Evolutionary conservation across 1,140 invertebrate species (phyloP), one percentile per base, ranked within the genome.

Genomic region (Littorina saxatilis): DNA sequence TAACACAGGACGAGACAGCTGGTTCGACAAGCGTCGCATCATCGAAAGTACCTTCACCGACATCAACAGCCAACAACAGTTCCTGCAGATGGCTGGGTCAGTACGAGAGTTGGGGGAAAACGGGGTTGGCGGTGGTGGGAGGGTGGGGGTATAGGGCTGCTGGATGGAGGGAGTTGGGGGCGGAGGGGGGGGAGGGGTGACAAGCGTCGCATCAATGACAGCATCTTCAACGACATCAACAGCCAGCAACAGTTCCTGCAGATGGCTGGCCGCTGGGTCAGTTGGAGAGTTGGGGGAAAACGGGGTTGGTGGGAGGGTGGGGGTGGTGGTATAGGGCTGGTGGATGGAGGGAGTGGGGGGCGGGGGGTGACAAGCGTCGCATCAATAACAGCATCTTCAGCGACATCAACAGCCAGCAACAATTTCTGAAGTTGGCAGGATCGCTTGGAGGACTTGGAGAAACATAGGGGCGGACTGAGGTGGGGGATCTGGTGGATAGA

Each of bases 11-110:
- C 87, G 87, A 52, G 83, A 83, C 55, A 83, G 63, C 76, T 89
- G 88, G 88, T 89, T 89, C 78, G 39, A 80, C 17, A 74, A 76
- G 7, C 75, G 72, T 52, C 85, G 85, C 79, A 84, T 89, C 43
- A 87, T 89, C 61, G 83, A 83, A n/a, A 86, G 85, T 23, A 85
- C 87, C 15, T 89, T 85, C 76, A 82, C 84, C 2, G 88, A 89
- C 63, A 86, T 89, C 61, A 50, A 32, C 17, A 13, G 20, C 15
- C 50, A 40, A 27, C 20, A 32, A 35, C 32, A 37, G 32, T 66
- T 27, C 40, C 23, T 79, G 1, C 32, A 37, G 5, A 29, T 27
- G 23, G 23, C 61, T 9, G 35, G 77, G 32, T 32, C 29, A 13
- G 58, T 35, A 37, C n/a, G n/a, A 1, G 32, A 9, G 15, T 9